Conservation (phyloP, 2,797 vertebrate species). For the Eutrigla gurnardus region DNA sequence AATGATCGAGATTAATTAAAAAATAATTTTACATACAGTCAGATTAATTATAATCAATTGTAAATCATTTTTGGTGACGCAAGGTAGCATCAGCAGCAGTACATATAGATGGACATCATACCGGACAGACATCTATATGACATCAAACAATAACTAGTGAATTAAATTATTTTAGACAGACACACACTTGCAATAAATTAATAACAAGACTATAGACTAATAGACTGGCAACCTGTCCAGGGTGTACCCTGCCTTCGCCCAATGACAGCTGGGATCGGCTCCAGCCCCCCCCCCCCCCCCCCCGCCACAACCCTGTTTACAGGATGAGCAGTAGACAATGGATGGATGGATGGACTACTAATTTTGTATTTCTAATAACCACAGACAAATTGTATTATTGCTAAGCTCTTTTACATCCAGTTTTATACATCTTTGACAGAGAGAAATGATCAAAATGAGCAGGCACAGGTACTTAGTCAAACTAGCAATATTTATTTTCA, state of each 20-base stretch:
- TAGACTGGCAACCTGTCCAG: too few relatives aligned
- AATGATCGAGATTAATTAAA: neutral
- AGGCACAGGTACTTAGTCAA: slow-evolving; percentile 4
- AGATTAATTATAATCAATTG: neutral
- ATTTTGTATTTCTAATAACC: neutral
- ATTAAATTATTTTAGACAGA: neutral
- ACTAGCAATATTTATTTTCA: neutral
- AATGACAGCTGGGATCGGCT: too few relatives aligned
- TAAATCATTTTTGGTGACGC: neutral
- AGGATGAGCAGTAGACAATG: neutral
- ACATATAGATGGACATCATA: neutral
- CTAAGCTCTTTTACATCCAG: neutral
- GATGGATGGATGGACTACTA: too few relatives aligned
- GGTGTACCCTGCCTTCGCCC: too few relatives aligned
- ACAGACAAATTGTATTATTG: neutral
- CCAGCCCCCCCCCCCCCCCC: too few relatives aligned
- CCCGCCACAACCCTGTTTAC: too few relatives aligned
- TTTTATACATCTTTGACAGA: neutral
- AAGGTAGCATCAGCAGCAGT: neutral
- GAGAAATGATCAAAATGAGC: slow-evolving; percentile 2
- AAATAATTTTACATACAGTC: neutral
- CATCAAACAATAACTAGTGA: neutral
- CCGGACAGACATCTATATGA: neutral
- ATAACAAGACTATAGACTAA: neutral
- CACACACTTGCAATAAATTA: neutral